A percentile compares a stretch with the other conserved stretches of the same genome.
These are phyloP conservation scores for Orussus abietinus DNA, from an alignment of 1,140 invertebrate genomes.

Conservation along the genomic window DNA sequence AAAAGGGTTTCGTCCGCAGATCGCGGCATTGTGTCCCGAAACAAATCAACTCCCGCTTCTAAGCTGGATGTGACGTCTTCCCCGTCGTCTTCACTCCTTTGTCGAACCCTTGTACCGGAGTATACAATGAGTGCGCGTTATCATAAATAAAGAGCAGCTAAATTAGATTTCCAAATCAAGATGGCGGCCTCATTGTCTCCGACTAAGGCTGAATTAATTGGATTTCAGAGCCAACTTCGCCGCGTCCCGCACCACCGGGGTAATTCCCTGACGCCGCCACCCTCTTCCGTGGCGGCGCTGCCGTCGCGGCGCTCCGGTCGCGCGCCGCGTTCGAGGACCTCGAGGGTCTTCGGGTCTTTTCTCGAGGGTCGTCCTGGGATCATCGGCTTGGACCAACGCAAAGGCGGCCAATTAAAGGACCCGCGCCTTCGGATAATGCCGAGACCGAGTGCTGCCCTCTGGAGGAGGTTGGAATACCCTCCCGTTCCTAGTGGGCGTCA, in stretches of 20 bases:
- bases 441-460: too few species aligned
- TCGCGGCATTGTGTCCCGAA: background rate
- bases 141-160: slow-evolving; percentile 47
- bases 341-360: too few species aligned
- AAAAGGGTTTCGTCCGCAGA: too few species aligned
- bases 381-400: slow-evolving; percentile 32
- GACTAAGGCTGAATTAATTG: slow-evolving; percentile 42
- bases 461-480: too few species aligned
- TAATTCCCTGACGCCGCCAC: slow-evolving; percentile 4
- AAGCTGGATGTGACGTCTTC: slow-evolving; percentile 30
- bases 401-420: too few species aligned
- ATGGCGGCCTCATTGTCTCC: slow-evolving; percentile 43
- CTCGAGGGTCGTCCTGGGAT: slow-evolving; percentile 35
- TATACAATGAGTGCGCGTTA: slow-evolving; percentile 39
- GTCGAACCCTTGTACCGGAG: slow-evolving; percentile 26
- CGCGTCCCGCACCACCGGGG: slow-evolving; percentile 23
- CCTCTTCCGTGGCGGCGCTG: background rate
- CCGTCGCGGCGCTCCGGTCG: slow-evolving; percentile 1
- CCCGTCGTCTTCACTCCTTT: slow-evolving; percentile 37
- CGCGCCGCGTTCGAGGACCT: too few species aligned
- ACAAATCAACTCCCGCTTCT: slow-evolving; percentile 10
- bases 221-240: slow-evolving; percentile 42
- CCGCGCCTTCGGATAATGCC: too few species aligned
- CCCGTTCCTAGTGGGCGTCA: too few species aligned
- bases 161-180: slow-evolving; percentile 48